Conservation (phyloP, 1,140 invertebrate genomes). For the Cydia amplana region DNA sequence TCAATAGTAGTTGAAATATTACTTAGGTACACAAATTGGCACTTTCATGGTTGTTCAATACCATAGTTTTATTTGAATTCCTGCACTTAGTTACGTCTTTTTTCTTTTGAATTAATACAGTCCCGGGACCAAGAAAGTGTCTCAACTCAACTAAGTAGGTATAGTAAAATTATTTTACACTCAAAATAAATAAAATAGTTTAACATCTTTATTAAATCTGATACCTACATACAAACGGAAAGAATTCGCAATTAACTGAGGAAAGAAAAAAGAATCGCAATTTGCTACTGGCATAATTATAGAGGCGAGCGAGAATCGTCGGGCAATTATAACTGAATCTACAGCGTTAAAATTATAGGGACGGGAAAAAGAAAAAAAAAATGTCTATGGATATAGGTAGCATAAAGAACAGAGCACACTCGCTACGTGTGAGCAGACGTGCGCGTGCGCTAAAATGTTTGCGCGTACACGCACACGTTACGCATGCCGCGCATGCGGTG, state of each 20-base stretch:
- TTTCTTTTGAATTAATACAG: too few species aligned
- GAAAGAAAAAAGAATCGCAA: conserved; percentile 12
- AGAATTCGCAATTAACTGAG: background rate
- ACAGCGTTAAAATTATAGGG: conserved; percentile 24
- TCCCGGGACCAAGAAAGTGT: too few species aligned
- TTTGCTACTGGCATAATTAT: conserved; percentile 18
- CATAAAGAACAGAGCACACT: background rate
- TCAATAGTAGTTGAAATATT: too few species aligned
- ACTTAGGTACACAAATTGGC: too few species aligned
- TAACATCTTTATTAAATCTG: background rate
- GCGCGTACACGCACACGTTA: too few species aligned
- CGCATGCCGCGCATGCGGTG: too few species aligned
- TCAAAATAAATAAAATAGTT: background rate
- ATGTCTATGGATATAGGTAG: background rate
- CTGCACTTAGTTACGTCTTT: too few species aligned
- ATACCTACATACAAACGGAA: background rate
- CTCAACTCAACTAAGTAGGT: too few species aligned
- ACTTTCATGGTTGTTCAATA: too few species aligned
- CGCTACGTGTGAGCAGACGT: too few species aligned
- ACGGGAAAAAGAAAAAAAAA: background rate
- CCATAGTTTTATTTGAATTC: too few species aligned
- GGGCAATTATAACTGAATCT: conserved; percentile 26
- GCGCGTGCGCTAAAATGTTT: too few species aligned
- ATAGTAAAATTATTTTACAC: background rate
- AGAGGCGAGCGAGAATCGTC: background rate